A percentile compares a stretch with the other conserved stretches of the same genome.
Conservation (phyloP, 2,797 vertebrate species). For the Chiloscyllium punctatum region DNA sequence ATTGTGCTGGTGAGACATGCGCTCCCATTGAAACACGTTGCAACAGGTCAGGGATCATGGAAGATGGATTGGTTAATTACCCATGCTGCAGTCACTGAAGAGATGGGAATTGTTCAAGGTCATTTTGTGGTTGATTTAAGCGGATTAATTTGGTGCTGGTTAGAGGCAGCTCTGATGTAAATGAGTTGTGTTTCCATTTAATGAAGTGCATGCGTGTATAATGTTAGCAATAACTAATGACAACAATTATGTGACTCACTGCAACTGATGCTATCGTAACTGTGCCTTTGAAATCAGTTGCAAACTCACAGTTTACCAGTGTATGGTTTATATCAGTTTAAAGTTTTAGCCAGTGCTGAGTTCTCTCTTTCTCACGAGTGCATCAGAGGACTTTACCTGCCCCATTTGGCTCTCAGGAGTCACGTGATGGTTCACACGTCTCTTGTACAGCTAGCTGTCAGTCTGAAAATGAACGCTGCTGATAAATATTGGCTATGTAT, state of each 20-base stretch:
- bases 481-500: not conserved
- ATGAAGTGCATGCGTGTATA: constrained; percentile 36
- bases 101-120: constrained; percentile 38
- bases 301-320: not conserved
- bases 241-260: constrained; percentile 25
- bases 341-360: not conserved
- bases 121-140: constrained; percentile 40
- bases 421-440: not conserved
- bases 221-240: constrained; percentile 39
- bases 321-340: not conserved
- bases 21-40: not conserved
- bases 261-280: not conserved
- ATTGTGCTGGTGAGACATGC: not conserved
- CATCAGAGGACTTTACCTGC: not conserved
- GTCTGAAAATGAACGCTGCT: not conserved
- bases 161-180: constrained; percentile 50
- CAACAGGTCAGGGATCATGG: constrained; percentile 12
- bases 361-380: not conserved
- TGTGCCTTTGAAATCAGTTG: not conserved
- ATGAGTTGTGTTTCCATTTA: constrained; percentile 42
- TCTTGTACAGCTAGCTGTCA: not conserved
- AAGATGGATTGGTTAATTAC: constrained; percentile 27
- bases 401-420: not conserved
- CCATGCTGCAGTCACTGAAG: constrained; percentile 1
- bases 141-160: constrained; percentile 11